Percentiles rank a stretch among this genome's conserved stretches.
These are phyloP conservation scores for Metalampra italica DNA, from an alignment of 2,888 invertebrate genomes.

Conservation along the genomic window DNA sequence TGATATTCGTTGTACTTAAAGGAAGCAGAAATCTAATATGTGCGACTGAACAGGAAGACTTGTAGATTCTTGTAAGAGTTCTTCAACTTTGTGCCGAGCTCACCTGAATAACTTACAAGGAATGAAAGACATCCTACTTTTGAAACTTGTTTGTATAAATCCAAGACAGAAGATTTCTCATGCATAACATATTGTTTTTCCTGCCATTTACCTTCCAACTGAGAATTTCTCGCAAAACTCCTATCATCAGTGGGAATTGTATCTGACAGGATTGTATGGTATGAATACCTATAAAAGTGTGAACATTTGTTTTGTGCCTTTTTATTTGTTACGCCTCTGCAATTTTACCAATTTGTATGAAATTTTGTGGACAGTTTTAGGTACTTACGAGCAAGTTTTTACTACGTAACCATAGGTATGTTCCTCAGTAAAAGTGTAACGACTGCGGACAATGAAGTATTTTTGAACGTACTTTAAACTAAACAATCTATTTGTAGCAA, in stretches of 20 bases:
- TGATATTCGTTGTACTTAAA: too few species aligned
- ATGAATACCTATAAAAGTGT: background rate
- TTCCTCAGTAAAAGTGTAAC: too few species aligned
- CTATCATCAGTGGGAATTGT: background rate
- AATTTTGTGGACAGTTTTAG: too few species aligned
- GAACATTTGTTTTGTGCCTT: background rate
- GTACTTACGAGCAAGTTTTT: too few species aligned
- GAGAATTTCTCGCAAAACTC: background rate
- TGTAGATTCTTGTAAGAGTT: background rate
- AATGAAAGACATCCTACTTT: background rate
- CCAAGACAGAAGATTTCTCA: constrained; percentile 7
- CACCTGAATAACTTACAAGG: background rate
- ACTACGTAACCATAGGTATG: too few species aligned
- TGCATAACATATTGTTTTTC: constrained; percentile 14
- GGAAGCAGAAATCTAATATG: too few species aligned
- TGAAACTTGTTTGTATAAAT: constrained; percentile 5
- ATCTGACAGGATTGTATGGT: background rate
- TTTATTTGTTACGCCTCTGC: too few species aligned
- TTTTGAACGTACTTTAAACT: too few species aligned
- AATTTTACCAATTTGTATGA: too few species aligned
- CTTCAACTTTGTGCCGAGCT: background rate
- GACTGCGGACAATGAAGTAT: too few species aligned
- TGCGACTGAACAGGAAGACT: too few species aligned
- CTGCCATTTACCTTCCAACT: background rate
- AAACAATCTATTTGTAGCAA: too few species aligned